phyloP scores from a whole-genome alignment of 2,113 vertebrate genomes.

The Helogale parvula region DNA sequence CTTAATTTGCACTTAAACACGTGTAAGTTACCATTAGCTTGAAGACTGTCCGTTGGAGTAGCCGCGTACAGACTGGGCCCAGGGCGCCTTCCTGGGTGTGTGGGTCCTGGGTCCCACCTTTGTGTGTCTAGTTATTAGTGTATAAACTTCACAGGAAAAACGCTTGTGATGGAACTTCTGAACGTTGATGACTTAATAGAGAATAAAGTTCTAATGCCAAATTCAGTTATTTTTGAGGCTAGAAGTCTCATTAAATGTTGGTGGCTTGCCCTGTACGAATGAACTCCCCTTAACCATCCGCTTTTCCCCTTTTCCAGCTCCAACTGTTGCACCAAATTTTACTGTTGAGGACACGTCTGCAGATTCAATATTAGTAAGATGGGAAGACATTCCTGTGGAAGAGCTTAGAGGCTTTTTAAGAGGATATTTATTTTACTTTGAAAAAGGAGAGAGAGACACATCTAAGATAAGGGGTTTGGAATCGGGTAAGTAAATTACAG shows the following conservation, averaged over 20 bases:
- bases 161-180: neutral
- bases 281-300: neutral
- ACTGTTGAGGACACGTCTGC: conserved; percentile 86
- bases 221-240: neutral
- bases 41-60: neutral
- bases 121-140: neutral
- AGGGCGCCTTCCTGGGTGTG: neutral
- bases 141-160: neutral
- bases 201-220: neutral
- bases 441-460: conserved; percentile 87
- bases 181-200: neutral
- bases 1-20: neutral
- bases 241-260: neutral
- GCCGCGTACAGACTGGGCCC: neutral
- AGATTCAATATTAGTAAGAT: conserved; percentile 87
- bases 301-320: conserved; percentile 77
- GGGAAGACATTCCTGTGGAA: conserved; percentile 87
- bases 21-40: neutral
- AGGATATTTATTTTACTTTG: conserved; percentile 87
- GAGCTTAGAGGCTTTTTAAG: conserved; percentile 86
- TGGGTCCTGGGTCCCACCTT: neutral
- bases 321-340: conserved; percentile 85
- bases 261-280: neutral
- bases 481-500: conserved; percentile 78
- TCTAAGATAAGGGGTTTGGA: conserved; percentile 79